A percentile compares a stretch with the other conserved stretches of the same genome.
These are phyloP conservation scores for Pachypanchax playfairii DNA, from an alignment of 2,113 vertebrate genomes.

Conservation along the genomic window DNA sequence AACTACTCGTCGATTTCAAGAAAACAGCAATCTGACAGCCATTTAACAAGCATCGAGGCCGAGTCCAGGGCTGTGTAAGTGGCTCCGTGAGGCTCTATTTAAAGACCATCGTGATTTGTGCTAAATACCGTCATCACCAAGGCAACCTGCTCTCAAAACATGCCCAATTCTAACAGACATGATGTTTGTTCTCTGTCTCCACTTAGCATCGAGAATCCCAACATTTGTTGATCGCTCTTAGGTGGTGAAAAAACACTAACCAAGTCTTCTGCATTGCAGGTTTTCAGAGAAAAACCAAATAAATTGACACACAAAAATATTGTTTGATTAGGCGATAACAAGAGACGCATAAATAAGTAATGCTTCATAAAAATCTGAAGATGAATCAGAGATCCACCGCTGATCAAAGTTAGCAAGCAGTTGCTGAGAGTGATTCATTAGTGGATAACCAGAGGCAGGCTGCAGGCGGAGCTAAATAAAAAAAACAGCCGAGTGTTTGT, in stretches of 20 bases:
- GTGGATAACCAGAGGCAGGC: neutral
- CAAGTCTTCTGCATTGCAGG: neutral
- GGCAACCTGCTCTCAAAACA: constrained; percentile 10
- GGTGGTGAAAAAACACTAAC: neutral
- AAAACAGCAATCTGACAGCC: constrained; percentile 11
- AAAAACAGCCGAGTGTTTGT: neutral
- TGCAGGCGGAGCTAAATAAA: neutral
- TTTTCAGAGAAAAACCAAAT: neutral
- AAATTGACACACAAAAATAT: neutral
- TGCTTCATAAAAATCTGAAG: neutral
- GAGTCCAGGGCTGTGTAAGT: neutral
- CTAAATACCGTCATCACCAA: constrained; percentile 20
- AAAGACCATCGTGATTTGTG: constrained; percentile 3
- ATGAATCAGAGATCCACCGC: neutral
- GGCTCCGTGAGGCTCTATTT: constrained; percentile 1
- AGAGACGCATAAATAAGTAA: neutral
- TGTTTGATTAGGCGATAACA: neutral
- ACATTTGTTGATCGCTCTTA: neutral
- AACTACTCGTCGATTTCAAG: neutral
- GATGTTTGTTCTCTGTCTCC: neutral
- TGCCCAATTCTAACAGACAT: constrained; percentile 1
- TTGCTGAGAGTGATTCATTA: neutral
- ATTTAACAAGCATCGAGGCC: constrained; percentile 13
- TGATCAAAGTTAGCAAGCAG: neutral
- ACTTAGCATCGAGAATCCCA: neutral